A percentile compares a stretch with the other conserved stretches of the same genome.
These are phyloP conservation scores for Carapus acus DNA, from an alignment of 2,797 vertebrate species.

Conservation along the genomic window DNA sequence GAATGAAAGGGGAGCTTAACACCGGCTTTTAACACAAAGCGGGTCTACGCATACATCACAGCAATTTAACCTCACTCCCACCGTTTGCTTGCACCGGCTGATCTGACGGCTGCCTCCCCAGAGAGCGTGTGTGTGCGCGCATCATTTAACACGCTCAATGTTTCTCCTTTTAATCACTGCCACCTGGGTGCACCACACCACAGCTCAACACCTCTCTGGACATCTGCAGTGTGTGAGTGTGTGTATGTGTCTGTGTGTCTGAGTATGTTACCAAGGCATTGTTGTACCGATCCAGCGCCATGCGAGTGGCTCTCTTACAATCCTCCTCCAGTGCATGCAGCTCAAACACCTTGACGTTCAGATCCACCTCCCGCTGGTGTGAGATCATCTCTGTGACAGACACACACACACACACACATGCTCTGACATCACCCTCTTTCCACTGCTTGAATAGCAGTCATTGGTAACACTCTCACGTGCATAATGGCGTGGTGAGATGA, in stretches of 20 bases:
- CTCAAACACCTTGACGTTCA: constrained; percentile 52
- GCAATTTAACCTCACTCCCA: constrained; percentile 46
- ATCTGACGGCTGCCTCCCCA: constrained; percentile 29
- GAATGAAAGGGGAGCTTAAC: constrained; percentile 47
- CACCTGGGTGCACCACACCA: constrained; percentile 42
- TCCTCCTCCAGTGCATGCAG: constrained; percentile 58
- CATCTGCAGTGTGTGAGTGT: constrained; percentile 21
- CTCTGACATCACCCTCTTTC: constrained; percentile 19
- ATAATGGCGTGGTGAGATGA: constrained; percentile 41
- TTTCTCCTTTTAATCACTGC: constrained; percentile 47
- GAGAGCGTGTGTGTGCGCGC: constrained; percentile 45
- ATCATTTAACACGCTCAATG: constrained; percentile 57
- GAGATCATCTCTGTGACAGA: constrained; percentile 50
- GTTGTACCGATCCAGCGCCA: constrained; percentile 66
- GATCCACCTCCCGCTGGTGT: constrained; percentile 48
- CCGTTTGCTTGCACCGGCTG: constrained; percentile 35
- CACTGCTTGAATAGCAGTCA: constrained; percentile 18
- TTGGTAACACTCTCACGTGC: constrained; percentile 31
- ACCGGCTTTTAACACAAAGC: constrained; percentile 40
- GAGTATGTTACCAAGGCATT: constrained; percentile 64
- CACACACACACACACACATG: constrained; percentile 15
- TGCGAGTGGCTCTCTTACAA: constrained; percentile 51
- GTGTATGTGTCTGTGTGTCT: constrained; percentile 10
- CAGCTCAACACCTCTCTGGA: constrained; percentile 31
- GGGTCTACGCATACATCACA: constrained; percentile 47